phyloP scores from a whole-genome alignment of 2,113 vertebrate species.

The Lathamus discolor region DNA sequence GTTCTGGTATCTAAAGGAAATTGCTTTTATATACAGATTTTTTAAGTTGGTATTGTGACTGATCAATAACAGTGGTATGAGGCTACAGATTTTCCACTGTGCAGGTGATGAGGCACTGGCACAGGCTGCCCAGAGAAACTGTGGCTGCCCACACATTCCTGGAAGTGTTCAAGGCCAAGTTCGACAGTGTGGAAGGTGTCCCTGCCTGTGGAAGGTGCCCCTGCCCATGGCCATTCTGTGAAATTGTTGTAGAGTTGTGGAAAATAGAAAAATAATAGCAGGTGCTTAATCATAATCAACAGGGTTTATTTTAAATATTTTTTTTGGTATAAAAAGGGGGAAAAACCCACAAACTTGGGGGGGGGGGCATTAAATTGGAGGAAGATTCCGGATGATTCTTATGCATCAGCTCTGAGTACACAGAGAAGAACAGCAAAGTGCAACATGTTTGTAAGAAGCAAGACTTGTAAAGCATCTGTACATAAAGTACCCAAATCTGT shows the following conservation, averaged over 20 bases:
- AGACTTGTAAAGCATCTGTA: neutral
- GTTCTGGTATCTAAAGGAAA: neutral
- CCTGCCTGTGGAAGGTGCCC: neutral
- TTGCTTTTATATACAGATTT: neutral
- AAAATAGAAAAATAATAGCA: neutral
- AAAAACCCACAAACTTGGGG: accelerated
- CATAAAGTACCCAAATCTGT: neutral
- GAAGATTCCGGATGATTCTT: neutral
- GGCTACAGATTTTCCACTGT: neutral
- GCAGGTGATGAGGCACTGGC: neutral
- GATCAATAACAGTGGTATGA: neutral
- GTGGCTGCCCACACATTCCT: neutral
- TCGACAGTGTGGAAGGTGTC: neutral
- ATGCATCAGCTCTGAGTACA: neutral
- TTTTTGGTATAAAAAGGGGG: neutral
- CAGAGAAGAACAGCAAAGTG: neutral
- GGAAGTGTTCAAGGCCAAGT: neutral
- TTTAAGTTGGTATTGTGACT: neutral
- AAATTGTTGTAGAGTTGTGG: neutral
- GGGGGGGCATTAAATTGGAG: neutral
- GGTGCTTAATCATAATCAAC: neutral
- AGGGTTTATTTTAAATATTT: neutral
- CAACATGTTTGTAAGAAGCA: neutral
- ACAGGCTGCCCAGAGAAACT: neutral
- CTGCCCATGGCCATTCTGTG: neutral